Base-by-base conservation (phyloP, 2,113 vertebrate species). In the Turdus rufiventris region DNA sequence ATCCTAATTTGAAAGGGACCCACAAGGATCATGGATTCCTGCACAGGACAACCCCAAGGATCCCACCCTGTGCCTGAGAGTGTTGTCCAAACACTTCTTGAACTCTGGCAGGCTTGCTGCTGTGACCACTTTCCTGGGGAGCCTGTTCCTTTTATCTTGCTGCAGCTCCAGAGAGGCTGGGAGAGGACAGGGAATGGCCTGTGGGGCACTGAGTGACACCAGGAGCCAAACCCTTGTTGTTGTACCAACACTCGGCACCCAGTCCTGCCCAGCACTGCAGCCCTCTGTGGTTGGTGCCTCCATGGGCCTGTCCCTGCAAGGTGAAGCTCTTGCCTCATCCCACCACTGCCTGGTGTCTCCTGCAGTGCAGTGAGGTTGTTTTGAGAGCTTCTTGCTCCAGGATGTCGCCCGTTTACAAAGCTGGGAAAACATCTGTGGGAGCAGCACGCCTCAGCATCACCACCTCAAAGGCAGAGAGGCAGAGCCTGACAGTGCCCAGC, bases 381-480 rank as follows among this genome's bases (percentile, higher is more conserved):
- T 3, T 9, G 34, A 45, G 38, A 38, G 23, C 54, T 80, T 0
- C 4, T 74, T 65, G 42, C 54, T 42, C 78, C 67, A 43, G 34
- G 34, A 42, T 23, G 12, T 40, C 4, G 2, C 14, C 58, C 12
- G 1, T 57, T 56, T 75, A 56, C 56, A 62, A 48, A 58, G 74
- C 58, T 77, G 66, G 62, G 90, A 29, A 75, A 75, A 61, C 48
- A 25, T 21, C 43, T 47, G 84, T 34, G 0, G 12, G 47, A 26
- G 23, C 47, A 51, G 57, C 0, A 1, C 1, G 2, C 31, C 54
- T 20, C 1, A 0, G 63, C 51, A 18, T 47, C 2, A 1, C 12
- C 17, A 15, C 33, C 0, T 3, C 51, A n/a, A 17, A 60, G 6
- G 23, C 61, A 28, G 72, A 51, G 82, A n/a, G 70, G 77, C 1